Evolutionary conservation across 2,113 vertebrate genomes (phyloP), one percentile per base, ranked within the genome.

Genomic region (Dolichotis patagonum): DNA sequence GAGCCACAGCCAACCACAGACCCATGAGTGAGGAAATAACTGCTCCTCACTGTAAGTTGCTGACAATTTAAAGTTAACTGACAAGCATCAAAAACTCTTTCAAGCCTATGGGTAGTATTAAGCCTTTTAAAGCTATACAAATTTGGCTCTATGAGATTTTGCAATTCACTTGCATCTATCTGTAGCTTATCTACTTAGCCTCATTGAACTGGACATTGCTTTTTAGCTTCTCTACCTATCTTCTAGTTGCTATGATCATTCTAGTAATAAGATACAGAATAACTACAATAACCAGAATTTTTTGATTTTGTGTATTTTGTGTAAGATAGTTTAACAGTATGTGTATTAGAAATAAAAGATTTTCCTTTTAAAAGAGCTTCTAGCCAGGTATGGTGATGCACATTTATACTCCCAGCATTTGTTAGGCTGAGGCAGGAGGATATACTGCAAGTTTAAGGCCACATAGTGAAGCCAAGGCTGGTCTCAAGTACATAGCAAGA

Each of bases 61-160:
- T 52, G 56, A 85, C 49, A 94, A 52, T 94, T 93, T 95, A 81
- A 95, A 83, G 83, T 35, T 95, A 58, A 62, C n/a, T 81, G 41
- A 92, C 16, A 88, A 22, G 11, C 46, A 67, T 63, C 38, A 90
- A 92, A 96, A 94, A 49, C 41, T 19, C 16, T 71, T 95, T 87
- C 56, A 94, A 95, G 49, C 38, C 84, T 67, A 56, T 91, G 5
- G 60, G 90, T 88, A 73, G 17, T 32, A 49, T 62, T 56, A 93
- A 81, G 85, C 26, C 52, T 75, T 92, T 86, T 88, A 46, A 7
- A 43, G 52, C 75, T n/a, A 58, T 86, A 28, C n/a, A 77, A 28
- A 88, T 75, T 84, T 95, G 58, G 38, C 43, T 92, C 1, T 41
- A 49, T 52, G 52, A 78, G 77, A 63, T 85, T 92, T 95, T 82